Evolutionary conservation across 2,113 vertebrate species (phyloP).

Genomic region (Aptenodytes patagonicus): DNA sequence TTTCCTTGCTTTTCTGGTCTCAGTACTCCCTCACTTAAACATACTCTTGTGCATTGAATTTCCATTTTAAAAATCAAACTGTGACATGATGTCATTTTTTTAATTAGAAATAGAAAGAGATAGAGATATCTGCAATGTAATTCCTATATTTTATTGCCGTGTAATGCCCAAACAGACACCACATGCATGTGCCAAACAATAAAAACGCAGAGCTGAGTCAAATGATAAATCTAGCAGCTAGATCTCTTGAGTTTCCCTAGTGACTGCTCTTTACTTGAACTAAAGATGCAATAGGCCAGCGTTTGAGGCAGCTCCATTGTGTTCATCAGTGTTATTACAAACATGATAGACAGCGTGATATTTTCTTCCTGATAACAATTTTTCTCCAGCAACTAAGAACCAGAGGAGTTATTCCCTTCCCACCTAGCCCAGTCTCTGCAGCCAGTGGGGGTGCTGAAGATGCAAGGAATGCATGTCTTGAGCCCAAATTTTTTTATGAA

Average conservation of each 20-base stretch:
- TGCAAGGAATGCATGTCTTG: not conserved
- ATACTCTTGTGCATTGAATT: conserved; percentile 41
- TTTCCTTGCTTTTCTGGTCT: conserved; percentile 47
- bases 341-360: not conserved
- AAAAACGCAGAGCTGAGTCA: conserved; percentile 33
- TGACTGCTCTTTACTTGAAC: conserved; percentile 44
- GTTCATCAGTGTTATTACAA: conserved; percentile 29
- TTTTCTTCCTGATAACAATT: conserved; percentile 32
- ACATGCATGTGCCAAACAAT: not conserved
- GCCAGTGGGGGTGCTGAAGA: not conserved
- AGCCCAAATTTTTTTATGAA: not conserved
- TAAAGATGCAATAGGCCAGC: conserved; percentile 10
- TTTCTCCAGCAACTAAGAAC: not conserved
- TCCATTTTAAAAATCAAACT: conserved; percentile 56
- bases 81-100: not conserved
- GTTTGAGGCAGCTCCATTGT: conserved; percentile 25
- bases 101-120: conserved; percentile 50
- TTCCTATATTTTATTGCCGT: conserved; percentile 35
- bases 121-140: conserved; percentile 26
- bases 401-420: not conserved
- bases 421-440: not conserved
- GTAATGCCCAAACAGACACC: conserved; percentile 54
- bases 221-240: conserved; percentile 37
- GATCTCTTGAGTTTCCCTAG: conserved; percentile 32
- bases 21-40: not conserved